A percentile compares a stretch with the other conserved stretches of the same genome.
phyloP scores from a whole-genome alignment of 2,888 invertebrate species.

The Thymelicus lineola region DNA sequence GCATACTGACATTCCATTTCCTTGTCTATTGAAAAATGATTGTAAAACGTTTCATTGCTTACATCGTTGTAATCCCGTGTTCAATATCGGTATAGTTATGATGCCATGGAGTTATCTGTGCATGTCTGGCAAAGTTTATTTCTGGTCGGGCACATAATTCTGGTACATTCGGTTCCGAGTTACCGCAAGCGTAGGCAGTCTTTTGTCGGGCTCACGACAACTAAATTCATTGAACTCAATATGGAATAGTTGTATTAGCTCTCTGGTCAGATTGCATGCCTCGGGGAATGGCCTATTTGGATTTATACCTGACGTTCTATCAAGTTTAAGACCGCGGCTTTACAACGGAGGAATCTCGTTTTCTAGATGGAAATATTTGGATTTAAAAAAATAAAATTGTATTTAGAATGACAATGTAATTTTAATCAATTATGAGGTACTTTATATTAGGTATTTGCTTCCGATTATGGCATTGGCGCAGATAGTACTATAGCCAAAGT shows the following conservation, averaged over 20 bases:
- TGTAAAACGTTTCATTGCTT: constrained; percentile 21
- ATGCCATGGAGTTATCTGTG: constrained; percentile 44
- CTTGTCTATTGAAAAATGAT: constrained; percentile 20
- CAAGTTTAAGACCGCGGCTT: constrained; percentile 38
- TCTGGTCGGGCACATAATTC: constrained; percentile 44
- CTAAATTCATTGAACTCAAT: constrained; percentile 57
- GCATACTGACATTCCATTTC: too few species aligned
- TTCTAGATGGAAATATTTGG: background rate
- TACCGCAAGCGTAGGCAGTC: constrained; percentile 50
- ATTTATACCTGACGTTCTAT: constrained; percentile 50
- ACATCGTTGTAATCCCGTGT: constrained; percentile 16
- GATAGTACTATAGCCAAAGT: too few species aligned
- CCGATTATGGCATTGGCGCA: too few species aligned
- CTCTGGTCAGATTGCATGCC: constrained; percentile 43
- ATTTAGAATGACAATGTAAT: too few species aligned
- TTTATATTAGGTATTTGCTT: too few species aligned
- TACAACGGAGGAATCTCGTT: constrained; percentile 3
- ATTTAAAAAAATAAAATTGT: too few species aligned
- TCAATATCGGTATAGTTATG: constrained; percentile 36
- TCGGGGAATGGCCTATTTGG: constrained; percentile 49
- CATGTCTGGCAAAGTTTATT: constrained; percentile 52
- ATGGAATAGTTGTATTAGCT: constrained; percentile 39
- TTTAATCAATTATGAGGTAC: too few species aligned
- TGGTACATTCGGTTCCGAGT: constrained; percentile 41
- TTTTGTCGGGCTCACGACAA: constrained; percentile 62